These are phyloP conservation scores for Cephus cinctus DNA, from an alignment of 1,140 invertebrate genomes.

Conservation along the genomic window DNA sequence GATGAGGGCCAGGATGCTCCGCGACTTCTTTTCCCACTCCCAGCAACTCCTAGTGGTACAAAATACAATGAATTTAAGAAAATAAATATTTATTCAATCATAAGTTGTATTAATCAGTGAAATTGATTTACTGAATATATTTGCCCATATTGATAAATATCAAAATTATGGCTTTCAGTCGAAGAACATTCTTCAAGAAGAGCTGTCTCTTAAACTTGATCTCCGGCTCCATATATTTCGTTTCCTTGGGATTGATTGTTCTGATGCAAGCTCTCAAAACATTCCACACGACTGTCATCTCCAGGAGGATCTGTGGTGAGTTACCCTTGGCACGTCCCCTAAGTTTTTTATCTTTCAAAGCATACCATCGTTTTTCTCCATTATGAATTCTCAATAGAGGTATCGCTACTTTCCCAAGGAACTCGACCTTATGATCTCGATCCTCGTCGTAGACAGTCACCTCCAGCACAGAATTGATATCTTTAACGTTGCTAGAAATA, in stretches of 20 bases:
- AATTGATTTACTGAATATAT: slow-evolving; percentile 79
- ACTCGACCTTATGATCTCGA: slow-evolving; percentile 96
- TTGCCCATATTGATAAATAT: slow-evolving; percentile 87
- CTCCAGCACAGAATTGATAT: slow-evolving; percentile 94
- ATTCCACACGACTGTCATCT: slow-evolving; percentile 93
- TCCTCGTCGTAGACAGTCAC: slow-evolving; percentile 99
- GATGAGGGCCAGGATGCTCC: slow-evolving; percentile 84
- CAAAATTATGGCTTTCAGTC: slow-evolving; percentile 87
- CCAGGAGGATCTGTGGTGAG: slow-evolving; percentile 85
- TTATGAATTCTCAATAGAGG: slow-evolving; percentile 86
- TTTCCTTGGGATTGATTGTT: slow-evolving; percentile 93
- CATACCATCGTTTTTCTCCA: slow-evolving; percentile 93
- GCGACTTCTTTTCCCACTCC: slow-evolving; percentile 92
- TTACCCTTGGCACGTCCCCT: slow-evolving; percentile 85
- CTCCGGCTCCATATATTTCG: slow-evolving; percentile 92
- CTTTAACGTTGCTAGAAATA: slow-evolving; percentile 84
- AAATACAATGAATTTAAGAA: slow-evolving; percentile 25
- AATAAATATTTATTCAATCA: neutral
- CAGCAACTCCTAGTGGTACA: slow-evolving; percentile 92
- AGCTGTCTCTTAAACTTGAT: slow-evolving; percentile 93
- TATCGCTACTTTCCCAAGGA: slow-evolving; percentile 90
- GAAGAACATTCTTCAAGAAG: slow-evolving; percentile 91
- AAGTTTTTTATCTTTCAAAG: slow-evolving; percentile 95
- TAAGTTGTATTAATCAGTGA: neutral
- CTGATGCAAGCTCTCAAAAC: slow-evolving; percentile 85